Base-by-base conservation (phyloP, 2,888 invertebrate species). In the Drosophila nr. perissopoda region DNA sequence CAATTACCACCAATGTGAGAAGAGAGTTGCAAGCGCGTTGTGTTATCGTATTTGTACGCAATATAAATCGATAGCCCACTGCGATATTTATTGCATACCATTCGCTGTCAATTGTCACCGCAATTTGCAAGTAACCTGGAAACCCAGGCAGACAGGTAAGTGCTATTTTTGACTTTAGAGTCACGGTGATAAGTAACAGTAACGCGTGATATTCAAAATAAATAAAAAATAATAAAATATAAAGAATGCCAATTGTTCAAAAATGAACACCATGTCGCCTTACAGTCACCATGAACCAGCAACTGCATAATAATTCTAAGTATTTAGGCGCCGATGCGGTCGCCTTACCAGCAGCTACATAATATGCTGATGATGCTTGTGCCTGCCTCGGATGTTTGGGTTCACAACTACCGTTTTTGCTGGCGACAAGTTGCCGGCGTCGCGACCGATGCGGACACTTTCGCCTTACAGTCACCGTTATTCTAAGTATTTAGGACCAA, bases 1-100 rank as follows among this genome's bases (percentile, higher is more conserved):
- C 89, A 91, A 89, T 81, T 84, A 88, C 89, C 89, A 84, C 88
- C 78, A 78, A 76, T 63, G 70, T 76, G 81, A 76, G 79, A 76
- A 74, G 79, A 79, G 69, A 77, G 76, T 74, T 74, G 76, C 76
- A 73, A 78, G 74, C 75, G 64, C 71, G 61, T 61, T 87, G 79
- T 79, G 83, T 81, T 83, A 87, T 79, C 74, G 70, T 33, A 56
- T 53, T 49, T 60, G 18, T 31, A n/a, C n/a, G n/a, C 63, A 51
- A 68, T 59, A 65, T 18, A 25, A n/a, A 61, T 74, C 75, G 75
- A 74, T 58, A 27, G 6, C 4, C 1, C 21, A n/a, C 6, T 18
- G n/a, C 75, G 67, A 61, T 67, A 57, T 0, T 21, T 52, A 46
- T 46, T 49, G 42, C 25, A 61, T 6, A 13, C 21, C 2, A 36